Evolutionary conservation across 2,797 vertebrate species (phyloP).

Genomic region (Podarcis siculus): DNA sequence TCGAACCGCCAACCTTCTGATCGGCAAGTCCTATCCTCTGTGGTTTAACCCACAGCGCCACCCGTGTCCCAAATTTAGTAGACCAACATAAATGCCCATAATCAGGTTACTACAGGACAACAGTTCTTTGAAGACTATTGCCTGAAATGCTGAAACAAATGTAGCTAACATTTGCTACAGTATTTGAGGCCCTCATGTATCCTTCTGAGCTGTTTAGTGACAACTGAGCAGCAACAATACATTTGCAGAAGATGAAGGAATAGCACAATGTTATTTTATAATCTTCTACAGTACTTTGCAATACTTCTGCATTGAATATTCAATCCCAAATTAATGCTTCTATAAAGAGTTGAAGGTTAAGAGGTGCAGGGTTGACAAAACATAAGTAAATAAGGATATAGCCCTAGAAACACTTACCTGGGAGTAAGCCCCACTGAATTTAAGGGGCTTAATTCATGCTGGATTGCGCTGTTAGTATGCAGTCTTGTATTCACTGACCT

Average conservation of each 20-base stretch:
- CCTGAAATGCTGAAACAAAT: neutral
- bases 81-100: neutral
- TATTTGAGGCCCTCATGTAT: no score
- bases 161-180: no score
- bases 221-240: neutral
- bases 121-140: neutral
- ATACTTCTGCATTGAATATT: neutral
- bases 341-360: neutral
- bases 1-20: no score
- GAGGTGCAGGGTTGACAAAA: neutral
- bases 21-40: no score
- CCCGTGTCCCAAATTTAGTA: no score
- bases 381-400: neutral
- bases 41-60: no score
- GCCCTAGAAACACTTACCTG: neutral
- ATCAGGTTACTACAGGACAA: neutral
- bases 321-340: neutral
- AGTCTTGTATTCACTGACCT: no score
- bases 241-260: neutral
- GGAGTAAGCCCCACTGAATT: neutral
- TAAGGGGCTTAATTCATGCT: no score
- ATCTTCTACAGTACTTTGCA: constrained; percentile 19
- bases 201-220: neutral
- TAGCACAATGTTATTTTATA: neutral
- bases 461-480: no score